These are phyloP conservation scores for Drosophila sproati DNA, from an alignment of 1,140 invertebrate genomes.

Conservation along the genomic window DNA sequence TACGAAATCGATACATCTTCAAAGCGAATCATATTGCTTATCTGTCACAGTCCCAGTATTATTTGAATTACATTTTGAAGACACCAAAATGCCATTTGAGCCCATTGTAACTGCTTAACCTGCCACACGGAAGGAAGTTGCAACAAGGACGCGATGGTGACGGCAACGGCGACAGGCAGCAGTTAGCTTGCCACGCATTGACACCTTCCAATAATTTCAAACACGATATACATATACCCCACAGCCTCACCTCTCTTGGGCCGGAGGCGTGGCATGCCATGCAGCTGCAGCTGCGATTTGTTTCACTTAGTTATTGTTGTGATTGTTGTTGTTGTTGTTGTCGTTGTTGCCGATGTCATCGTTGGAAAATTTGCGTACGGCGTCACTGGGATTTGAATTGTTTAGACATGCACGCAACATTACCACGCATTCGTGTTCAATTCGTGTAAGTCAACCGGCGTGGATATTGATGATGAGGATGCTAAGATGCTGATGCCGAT, in stretches of 20 bases:
- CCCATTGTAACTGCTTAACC: conserved; percentile 36
- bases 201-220: conserved; percentile 74
- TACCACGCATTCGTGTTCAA: conserved; percentile 51
- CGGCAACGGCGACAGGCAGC: conserved; percentile 9
- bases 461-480: background rate
- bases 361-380: conserved; percentile 64
- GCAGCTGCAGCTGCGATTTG: conserved; percentile 67
- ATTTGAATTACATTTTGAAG: background rate
- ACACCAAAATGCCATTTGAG: background rate
- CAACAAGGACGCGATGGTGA: background rate
- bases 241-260: background rate
- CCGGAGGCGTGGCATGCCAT: conserved; percentile 12
- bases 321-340: conserved; percentile 10
- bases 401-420: conserved; percentile 81
- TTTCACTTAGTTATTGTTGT: conserved; percentile 64
- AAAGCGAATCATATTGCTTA: too few relatives aligned
- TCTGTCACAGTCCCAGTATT: too few relatives aligned
- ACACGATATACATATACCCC: conserved; percentile 13
- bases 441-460: conserved; percentile 56
- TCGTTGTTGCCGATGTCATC: conserved; percentile 4
- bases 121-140: conserved; percentile 41
- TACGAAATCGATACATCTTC: too few relatives aligned
- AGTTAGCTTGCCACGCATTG: conserved; percentile 61
- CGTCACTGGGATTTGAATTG: conserved; percentile 72
- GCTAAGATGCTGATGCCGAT: background rate